Percentiles rank a stretch among this genome's conserved stretches.
phyloP scores from a whole-genome alignment of 2,797 vertebrate genomes.

The Pseudomugil gertrudae region DNA sequence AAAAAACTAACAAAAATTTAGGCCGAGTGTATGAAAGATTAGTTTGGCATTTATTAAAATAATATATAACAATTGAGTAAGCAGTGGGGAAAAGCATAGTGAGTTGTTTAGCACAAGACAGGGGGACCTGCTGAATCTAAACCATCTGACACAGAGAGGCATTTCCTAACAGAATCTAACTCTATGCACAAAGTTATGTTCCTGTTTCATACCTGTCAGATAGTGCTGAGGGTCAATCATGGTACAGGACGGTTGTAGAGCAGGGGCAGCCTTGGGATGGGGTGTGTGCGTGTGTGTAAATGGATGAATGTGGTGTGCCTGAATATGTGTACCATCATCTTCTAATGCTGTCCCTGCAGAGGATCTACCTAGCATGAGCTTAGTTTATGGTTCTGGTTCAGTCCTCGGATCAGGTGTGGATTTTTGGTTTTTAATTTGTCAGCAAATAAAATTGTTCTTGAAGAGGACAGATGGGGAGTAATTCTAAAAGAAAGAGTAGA shows the following conservation, averaged over 20 bases:
- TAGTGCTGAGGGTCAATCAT: slow-evolving; percentile 75
- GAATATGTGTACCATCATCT: slow-evolving; percentile 29
- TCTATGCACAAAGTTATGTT: slow-evolving; percentile 86
- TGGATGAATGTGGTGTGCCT: slow-evolving; percentile 10
- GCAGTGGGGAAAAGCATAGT: slow-evolving; percentile 47
- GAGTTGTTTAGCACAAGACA: slow-evolving; percentile 77
- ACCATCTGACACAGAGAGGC: slow-evolving; percentile 62
- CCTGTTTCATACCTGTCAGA: slow-evolving; percentile 72
- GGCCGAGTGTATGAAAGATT: slow-evolving; percentile 68
- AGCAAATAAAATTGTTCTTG: slow-evolving; percentile 67
- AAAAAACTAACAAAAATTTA: slow-evolving; percentile 63
- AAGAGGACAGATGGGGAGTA: slow-evolving; percentile 41
- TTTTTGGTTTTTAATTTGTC: slow-evolving; percentile 69
- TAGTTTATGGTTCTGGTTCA: slow-evolving; percentile 69
- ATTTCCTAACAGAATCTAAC: slow-evolving; percentile 75
- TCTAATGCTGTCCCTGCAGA: slow-evolving; percentile 52
- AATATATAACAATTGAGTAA: slow-evolving; percentile 60
- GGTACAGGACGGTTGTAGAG: slow-evolving; percentile 56
- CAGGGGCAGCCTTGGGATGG: slow-evolving; percentile 48
- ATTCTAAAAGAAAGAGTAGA: slow-evolving; percentile 41
- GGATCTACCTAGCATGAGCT: slow-evolving; percentile 72
- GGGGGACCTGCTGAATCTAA: slow-evolving; percentile 60
- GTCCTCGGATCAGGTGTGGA: slow-evolving; percentile 71
- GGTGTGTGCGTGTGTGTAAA: slow-evolving; percentile 16
- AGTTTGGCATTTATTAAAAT: slow-evolving; percentile 75